Base-by-base conservation (phyloP, 2,797 vertebrate genomes). In the Rachycentron canadum region DNA sequence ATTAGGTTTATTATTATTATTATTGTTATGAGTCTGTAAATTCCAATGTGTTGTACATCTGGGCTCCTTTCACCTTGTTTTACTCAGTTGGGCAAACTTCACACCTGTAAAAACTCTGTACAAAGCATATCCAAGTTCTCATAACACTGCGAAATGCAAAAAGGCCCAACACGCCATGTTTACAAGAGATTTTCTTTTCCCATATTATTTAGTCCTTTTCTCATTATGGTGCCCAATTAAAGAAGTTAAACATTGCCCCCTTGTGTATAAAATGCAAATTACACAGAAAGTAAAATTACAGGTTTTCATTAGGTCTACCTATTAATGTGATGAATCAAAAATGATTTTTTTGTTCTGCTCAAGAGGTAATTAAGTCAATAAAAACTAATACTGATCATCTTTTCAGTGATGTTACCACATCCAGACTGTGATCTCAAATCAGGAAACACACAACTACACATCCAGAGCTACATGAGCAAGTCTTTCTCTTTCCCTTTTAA, bases 361-460 rank as follows among this genome's bases (percentile, higher is more conserved):
- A 69, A 85, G 91, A 93, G 91, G 89, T 91, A 91, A 92, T 87
- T 78, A 69, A 87, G 82, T 89, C 78, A 77, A 84, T 83, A 66
- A 85, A 82, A 89, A 88, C 55, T 88, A 95, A 95, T 91, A 95
- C 95, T 95, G 93, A 91, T 92, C 80, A 88, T 88, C 69, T 78
- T 85, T 76, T 85, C 76, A 85, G 69, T 69, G 86, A 86, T 86
- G 84, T 82, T 59, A 60, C 84, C 78, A 83, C 67, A 80, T 85
- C 67, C 66, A 75, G 55, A 81, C 69, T 72, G 75, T 79, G 73
- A 73, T 78, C 68, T 78, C 59, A 76, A 80, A 88, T 82, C 68
- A 78, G 84, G 73, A 64, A 80, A 78, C 56, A 76, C n/a, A 45
- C 43, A 69, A 84, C 41, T 43, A 64, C 64, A 82, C 76, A 73